Conservation (phyloP, 2,888 invertebrate species). For the Marronus borbonicus region DNA sequence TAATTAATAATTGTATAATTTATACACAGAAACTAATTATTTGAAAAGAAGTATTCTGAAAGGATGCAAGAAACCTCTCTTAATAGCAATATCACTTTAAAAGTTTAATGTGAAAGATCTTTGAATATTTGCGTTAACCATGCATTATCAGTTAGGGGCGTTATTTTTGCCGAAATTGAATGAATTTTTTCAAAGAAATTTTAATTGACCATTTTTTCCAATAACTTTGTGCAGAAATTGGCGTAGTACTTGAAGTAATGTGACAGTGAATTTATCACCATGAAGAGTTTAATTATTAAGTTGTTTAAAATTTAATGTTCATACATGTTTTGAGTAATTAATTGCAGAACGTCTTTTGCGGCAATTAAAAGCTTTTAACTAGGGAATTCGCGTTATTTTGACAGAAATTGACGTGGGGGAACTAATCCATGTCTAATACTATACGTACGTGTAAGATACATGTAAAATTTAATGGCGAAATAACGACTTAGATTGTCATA, state of each 20-base stretch:
- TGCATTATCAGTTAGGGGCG: no score
- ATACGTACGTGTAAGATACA: neutral
- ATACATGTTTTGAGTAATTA: neutral
- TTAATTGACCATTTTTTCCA: no score
- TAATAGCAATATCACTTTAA: no score
- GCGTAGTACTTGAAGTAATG: neutral
- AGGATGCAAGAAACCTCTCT: no score
- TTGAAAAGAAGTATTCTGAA: no score
- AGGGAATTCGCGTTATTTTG: neutral
- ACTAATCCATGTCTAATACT: neutral
- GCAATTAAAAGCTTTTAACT: neutral
- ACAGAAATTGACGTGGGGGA: neutral
- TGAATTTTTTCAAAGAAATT: no score
- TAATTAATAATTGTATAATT: no score
- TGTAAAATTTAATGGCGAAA: neutral
- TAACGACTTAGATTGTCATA: neutral
- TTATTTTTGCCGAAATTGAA: no score
- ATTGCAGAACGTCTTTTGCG: neutral
- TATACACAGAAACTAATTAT: no score
- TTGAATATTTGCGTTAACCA: no score
- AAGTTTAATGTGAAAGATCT: no score
- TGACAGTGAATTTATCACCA: neutral
- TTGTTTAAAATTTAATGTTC: neutral
- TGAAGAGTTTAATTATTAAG: neutral
- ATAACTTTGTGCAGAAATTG: no score